These are phyloP conservation scores for Amblyopsis hoosieri DNA, from an alignment of 2,797 vertebrate genomes.

Conservation along the genomic window DNA sequence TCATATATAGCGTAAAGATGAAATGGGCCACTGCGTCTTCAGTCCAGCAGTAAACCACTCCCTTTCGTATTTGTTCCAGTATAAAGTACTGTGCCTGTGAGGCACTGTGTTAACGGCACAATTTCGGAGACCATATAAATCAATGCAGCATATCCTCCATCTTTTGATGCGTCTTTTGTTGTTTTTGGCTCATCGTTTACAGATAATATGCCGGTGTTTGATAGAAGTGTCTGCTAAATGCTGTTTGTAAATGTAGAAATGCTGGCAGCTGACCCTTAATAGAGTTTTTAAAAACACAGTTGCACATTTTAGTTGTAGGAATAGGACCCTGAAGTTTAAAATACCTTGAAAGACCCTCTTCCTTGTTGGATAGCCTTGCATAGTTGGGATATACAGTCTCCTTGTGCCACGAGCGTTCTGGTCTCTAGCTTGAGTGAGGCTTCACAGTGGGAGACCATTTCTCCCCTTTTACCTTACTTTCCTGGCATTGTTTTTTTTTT, in stretches of 20 bases:
- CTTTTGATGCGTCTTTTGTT: neutral
- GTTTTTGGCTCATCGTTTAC: neutral
- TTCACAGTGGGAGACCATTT: constrained; percentile 44
- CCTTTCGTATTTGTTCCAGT: neutral
- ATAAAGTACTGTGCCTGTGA: neutral
- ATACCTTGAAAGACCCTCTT: neutral
- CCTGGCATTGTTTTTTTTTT: constrained; percentile 61
- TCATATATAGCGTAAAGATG: neutral
- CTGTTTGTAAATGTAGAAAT: neutral
- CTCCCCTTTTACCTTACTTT: constrained; percentile 51
- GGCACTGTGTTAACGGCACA: neutral
- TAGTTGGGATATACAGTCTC: constrained; percentile 26
- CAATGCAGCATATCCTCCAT: neutral
- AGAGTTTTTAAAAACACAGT: constrained; percentile 10
- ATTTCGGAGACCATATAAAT: neutral
- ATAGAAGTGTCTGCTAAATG: too few species aligned
- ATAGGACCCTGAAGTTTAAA: constrained; percentile 11
- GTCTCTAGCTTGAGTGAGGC: constrained; percentile 39
- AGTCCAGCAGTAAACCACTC: neutral
- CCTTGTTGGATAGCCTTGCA: constrained; percentile 2
- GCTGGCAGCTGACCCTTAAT: neutral
- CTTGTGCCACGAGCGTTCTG: constrained; percentile 34
- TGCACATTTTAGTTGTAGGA: constrained; percentile 20
- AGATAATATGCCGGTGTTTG: neutral
- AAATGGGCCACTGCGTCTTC: neutral